phyloP scores from a whole-genome alignment of 2,888 invertebrate species.

The Polia nebulosa region DNA sequence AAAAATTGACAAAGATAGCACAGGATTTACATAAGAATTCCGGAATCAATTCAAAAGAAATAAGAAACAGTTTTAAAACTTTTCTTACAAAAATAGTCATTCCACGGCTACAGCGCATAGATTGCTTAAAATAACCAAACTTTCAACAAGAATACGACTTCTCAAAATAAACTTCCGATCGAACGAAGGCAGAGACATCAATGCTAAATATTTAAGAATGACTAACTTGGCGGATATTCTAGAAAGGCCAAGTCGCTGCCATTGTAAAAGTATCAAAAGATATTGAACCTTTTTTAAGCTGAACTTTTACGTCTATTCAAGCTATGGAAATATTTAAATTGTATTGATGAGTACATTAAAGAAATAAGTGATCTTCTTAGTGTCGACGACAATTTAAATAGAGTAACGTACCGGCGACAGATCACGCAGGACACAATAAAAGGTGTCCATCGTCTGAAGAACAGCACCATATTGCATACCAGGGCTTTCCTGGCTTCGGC shows the following conservation, averaged over 20 bases:
- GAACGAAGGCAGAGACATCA: constrained; percentile 41
- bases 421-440: background rate
- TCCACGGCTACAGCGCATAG: constrained; percentile 25
- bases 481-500: background rate
- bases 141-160: constrained; percentile 45
- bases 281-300: constrained; percentile 34
- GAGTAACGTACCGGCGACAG: no score
- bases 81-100: constrained; percentile 33
- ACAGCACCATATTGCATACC: background rate
- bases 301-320: constrained; percentile 17
- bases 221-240: constrained; percentile 46
- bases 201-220: constrained; percentile 60
- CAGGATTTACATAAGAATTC: constrained; percentile 4
- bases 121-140: constrained; percentile 55
- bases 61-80: constrained; percentile 30
- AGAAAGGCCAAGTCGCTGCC: constrained; percentile 27
- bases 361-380: background rate
- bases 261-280: constrained; percentile 38
- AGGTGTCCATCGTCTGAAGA: background rate
- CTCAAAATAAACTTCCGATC: constrained; percentile 50
- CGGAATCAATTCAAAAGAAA: constrained; percentile 29
- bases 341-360: background rate
- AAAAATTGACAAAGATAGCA: background rate
- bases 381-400: background rate
- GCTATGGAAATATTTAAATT: background rate